Evolutionary conservation across 1,140 invertebrate species (phyloP).

Genomic region (Drosophila sproati): DNA sequence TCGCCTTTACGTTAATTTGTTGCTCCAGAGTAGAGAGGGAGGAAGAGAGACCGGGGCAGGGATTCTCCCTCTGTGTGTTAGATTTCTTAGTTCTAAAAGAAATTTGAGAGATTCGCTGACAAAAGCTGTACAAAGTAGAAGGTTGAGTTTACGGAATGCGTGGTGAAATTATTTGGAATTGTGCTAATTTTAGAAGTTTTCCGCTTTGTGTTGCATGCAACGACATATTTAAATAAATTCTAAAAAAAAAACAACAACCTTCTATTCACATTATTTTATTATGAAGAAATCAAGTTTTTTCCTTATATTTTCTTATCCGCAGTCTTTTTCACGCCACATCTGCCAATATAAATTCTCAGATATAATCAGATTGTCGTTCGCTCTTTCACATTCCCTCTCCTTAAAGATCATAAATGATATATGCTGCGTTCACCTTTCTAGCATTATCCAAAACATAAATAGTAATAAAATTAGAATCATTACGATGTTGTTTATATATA

Average conservation of each 20-base stretch:
- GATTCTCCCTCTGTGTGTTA: background rate
- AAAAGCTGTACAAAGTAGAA: constrained; percentile 2
- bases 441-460: no score
- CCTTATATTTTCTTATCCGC: no score
- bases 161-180: background rate
- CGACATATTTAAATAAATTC: background rate
- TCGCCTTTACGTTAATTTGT: constrained; percentile 25
- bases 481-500: no score
- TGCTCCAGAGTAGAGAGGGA: constrained; percentile 1
- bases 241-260: background rate
- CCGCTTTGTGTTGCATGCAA: background rate
- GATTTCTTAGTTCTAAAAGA: constrained; percentile 1
- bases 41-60: background rate
- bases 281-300: no score
- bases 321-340: no score
- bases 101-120: constrained; percentile 11
- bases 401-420: no score
- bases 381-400: no score
- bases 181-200: background rate
- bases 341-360: no score
- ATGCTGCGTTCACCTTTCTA: no score
- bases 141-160: constrained; percentile 1
- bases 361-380: no score
- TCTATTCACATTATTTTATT: background rate
- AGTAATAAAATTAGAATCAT: no score